Conservation (phyloP, 2,797 vertebrate species). For the Xenopus petersii region DNA sequence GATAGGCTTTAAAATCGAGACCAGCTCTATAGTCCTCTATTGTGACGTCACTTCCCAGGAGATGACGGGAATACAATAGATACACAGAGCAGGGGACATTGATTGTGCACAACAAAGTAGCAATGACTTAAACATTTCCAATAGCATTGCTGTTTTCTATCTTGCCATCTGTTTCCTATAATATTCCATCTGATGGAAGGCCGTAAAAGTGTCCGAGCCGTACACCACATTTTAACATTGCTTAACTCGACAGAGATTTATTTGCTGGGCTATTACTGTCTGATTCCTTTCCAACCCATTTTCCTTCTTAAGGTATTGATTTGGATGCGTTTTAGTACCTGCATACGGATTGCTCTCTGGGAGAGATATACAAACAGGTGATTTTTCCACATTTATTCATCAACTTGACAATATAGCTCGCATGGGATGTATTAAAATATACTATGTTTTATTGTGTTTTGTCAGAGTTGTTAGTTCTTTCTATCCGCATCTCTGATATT, state of each 20-base stretch:
- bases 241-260: slow-evolving; percentile 39
- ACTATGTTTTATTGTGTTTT: slow-evolving; percentile 46
- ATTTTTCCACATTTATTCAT: slow-evolving; percentile 40
- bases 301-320: slow-evolving; percentile 36
- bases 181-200: background rate
- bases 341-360: slow-evolving; percentile 26
- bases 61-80: too few relatives aligned
- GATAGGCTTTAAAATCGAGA: too few relatives aligned
- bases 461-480: slow-evolving; percentile 34
- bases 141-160: too few relatives aligned
- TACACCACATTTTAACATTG: slow-evolving; percentile 21
- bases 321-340: slow-evolving; percentile 36
- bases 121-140: too few relatives aligned
- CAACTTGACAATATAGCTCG: slow-evolving; percentile 34
- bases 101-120: too few relatives aligned
- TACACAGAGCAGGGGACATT: too few relatives aligned
- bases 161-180: background rate
- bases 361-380: slow-evolving; percentile 46
- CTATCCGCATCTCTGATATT: slow-evolving; percentile 24
- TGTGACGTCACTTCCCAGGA: too few relatives aligned
- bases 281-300: slow-evolving; percentile 28
- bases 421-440: slow-evolving; percentile 39
- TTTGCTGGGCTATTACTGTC: slow-evolving; percentile 6
- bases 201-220: slow-evolving; percentile 7
- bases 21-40: too few relatives aligned